Evolutionary conservation across 1,140 invertebrate genomes (phyloP).

Genomic region (Pseudomyrmex concolor): DNA sequence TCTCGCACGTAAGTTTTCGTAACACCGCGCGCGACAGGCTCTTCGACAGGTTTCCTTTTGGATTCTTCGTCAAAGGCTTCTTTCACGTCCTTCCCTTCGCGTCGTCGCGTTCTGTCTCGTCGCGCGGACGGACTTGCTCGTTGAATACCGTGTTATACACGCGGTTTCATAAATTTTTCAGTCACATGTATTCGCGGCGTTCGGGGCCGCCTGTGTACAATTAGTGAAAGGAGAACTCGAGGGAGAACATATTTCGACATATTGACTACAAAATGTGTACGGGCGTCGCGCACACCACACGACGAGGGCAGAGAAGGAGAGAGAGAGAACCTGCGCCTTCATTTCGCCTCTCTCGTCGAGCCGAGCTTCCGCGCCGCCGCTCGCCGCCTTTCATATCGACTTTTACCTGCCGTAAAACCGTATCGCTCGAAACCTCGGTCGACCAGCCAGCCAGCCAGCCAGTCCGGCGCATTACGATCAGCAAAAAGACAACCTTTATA

Average conservation of each 20-base stretch:
- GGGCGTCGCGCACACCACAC: conserved; percentile 4
- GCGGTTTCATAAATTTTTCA: conserved; percentile 67
- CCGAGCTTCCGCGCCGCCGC: conserved; percentile 27
- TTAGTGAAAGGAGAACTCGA: conserved; percentile 71
- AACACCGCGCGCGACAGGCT: conserved; percentile 38
- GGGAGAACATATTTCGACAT: conserved; percentile 62
- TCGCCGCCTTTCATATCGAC: conserved; percentile 57
- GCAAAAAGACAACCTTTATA: conserved; percentile 51
- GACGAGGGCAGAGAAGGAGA: too few species aligned
- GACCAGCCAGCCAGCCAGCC: not conserved
- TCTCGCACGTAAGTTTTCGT: conserved; percentile 45
- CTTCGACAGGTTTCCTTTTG: conserved; percentile 69
- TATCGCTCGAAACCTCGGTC: conserved; percentile 36
- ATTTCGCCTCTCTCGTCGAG: conserved; percentile 16
- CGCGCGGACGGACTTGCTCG: not conserved
- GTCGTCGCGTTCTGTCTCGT: conserved; percentile 19
- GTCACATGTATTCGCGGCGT: conserved; percentile 48
- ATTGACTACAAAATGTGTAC: conserved; percentile 63
- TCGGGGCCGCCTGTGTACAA: conserved; percentile 61
- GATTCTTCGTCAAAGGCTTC: conserved; percentile 54
- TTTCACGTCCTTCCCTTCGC: conserved; percentile 40
- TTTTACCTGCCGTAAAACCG: conserved; percentile 50
- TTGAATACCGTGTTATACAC: conserved; percentile 29
- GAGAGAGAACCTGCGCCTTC: conserved; percentile 39
- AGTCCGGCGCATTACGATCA: conserved; percentile 19